These are phyloP conservation scores for Notoglanidium macrostoma DNA, from an alignment of 2,797 vertebrate genomes.

Conservation along the genomic window DNA sequence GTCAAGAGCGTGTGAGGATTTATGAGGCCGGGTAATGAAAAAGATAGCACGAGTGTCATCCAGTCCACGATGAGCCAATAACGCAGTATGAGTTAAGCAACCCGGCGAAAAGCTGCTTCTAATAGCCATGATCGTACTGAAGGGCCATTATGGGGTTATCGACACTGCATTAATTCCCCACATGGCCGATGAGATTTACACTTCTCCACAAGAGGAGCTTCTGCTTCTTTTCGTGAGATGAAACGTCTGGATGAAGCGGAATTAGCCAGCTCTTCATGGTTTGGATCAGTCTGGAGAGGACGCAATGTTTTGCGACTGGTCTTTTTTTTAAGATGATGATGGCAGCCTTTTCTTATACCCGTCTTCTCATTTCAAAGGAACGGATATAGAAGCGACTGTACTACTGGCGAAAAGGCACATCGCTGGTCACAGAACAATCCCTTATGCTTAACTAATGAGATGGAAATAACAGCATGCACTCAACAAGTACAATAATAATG, in stretches of 20 bases:
- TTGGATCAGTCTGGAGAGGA: slow-evolving; percentile 10
- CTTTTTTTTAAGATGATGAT: neutral
- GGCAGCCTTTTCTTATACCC: neutral
- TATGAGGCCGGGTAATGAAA: slow-evolving; percentile 58
- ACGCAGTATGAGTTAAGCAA: slow-evolving; percentile 51
- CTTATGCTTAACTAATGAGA: slow-evolving; percentile 54
- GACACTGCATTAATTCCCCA: slow-evolving; percentile 54
- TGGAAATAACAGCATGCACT: slow-evolving; percentile 53
- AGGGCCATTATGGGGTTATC: slow-evolving; percentile 58
- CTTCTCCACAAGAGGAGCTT: slow-evolving; percentile 34
- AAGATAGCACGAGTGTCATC: slow-evolving; percentile 60
- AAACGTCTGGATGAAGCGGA: slow-evolving; percentile 21
- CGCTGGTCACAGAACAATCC: slow-evolving; percentile 45
- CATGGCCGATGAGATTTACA: slow-evolving; percentile 46
- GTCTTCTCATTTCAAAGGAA: slow-evolving; percentile 30
- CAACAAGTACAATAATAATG: slow-evolving; percentile 57
- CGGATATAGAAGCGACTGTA: slow-evolving; percentile 36
- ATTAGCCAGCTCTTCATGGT: slow-evolving; percentile 19
- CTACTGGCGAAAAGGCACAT: slow-evolving; percentile 37
- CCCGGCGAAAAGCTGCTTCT: slow-evolving; percentile 52
- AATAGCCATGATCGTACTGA: slow-evolving; percentile 52
- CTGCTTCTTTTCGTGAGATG: slow-evolving; percentile 24
- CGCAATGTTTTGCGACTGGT: neutral
- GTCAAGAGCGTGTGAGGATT: slow-evolving; percentile 55
- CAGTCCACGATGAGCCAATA: slow-evolving; percentile 54